Evolutionary conservation across 2,113 vertebrate species (phyloP).

Genomic region (Serinus canaria): DNA sequence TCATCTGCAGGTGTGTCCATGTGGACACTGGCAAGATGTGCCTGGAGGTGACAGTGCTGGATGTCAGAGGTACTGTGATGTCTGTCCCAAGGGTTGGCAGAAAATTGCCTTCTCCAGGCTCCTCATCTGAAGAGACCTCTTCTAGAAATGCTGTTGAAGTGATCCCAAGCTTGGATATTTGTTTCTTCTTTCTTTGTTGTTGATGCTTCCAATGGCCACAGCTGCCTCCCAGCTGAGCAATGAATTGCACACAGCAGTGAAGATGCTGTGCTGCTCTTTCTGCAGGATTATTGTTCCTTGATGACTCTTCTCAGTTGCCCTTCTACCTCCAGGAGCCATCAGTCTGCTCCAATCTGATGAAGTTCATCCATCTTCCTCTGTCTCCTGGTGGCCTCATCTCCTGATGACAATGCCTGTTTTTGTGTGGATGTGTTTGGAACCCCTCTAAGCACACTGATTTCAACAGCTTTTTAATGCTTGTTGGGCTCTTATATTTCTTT

Average conservation of each 20-base stretch:
- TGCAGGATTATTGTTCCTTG: background rate
- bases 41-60: background rate
- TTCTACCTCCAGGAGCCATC: background rate
- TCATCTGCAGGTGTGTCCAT: background rate
- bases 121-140: background rate
- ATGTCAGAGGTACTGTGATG: background rate
- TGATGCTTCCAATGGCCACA: background rate
- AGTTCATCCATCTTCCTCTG: background rate
- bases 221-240: background rate
- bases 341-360: background rate
- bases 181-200: background rate
- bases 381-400: background rate
- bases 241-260: background rate
- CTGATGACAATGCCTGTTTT: background rate
- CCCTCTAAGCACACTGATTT: background rate
- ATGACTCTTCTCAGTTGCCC: background rate
- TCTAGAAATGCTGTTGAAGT: background rate
- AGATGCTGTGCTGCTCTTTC: accelerated
- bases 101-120: background rate
- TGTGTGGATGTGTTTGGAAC: background rate
- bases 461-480: background rate
- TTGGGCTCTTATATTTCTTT: slow-evolving; percentile 28
- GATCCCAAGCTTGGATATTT: background rate
- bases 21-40: background rate
- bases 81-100: background rate